These are phyloP conservation scores for Lepidochitona cinerea DNA, from an alignment of 2,888 invertebrate genomes.

Conservation along the genomic window DNA sequence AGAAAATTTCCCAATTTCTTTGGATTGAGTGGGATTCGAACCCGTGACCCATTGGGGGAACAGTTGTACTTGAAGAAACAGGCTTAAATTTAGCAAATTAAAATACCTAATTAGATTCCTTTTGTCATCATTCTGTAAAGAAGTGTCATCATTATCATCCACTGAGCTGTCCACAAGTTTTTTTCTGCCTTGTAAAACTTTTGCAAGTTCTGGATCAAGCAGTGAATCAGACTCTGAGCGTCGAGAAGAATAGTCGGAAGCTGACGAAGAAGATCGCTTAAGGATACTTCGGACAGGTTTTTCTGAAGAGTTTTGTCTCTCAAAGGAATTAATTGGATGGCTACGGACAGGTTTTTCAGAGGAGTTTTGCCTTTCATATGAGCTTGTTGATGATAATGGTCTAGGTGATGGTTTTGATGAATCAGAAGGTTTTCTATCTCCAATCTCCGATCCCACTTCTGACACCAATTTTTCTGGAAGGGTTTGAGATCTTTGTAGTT, in stretches of 20 bases:
- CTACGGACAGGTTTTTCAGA: not conserved
- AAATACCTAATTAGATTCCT: no score
- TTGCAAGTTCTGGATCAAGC: conserved; percentile 53
- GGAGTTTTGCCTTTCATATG: not conserved
- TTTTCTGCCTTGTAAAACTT: conserved; percentile 45
- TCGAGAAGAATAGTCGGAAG: conserved; percentile 17
- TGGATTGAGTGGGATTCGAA: no score
- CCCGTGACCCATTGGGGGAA: no score
- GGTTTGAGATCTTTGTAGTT: conserved; percentile 10
- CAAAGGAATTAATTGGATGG: not conserved
- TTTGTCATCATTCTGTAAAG: no score
- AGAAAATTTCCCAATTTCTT: no score
- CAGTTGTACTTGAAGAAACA: no score
- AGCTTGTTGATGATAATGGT: no score
- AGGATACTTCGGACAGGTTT: conserved; percentile 49
- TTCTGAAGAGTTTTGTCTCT: conserved; percentile 43
- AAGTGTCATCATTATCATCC: no score
- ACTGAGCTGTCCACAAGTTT: conserved; percentile 37
- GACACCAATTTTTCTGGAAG: not conserved
- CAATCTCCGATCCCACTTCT: no score
- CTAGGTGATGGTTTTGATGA: no score
- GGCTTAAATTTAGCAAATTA: no score
- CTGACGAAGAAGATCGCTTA: conserved; percentile 49
- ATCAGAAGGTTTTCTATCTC: not conserved
- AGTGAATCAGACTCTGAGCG: conserved; percentile 40